A percentile compares a stretch with the other conserved stretches of the same genome.
phyloP scores from a whole-genome alignment of 2,113 vertebrate species.

The Pollachius pollachius region DNA sequence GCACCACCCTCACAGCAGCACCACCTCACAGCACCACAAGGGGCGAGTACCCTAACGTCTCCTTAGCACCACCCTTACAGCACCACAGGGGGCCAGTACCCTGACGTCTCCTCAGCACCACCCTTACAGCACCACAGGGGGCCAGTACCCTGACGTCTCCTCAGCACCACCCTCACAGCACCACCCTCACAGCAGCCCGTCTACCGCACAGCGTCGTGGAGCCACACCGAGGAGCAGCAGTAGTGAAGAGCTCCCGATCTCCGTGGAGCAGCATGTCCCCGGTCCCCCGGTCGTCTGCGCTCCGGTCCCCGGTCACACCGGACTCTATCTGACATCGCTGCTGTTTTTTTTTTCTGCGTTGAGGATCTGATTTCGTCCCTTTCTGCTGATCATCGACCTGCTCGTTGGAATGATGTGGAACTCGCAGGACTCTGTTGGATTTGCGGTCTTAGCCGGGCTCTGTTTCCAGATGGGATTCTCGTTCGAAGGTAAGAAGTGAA shows the following conservation, averaged over 20 bases:
- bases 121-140: not conserved
- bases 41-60: too few species aligned
- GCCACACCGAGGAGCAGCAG: constrained; percentile 5
- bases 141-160: too few species aligned
- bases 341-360: constrained; percentile 14
- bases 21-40: too few species aligned
- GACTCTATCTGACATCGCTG: constrained; percentile 52
- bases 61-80: too few species aligned
- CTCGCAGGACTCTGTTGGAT: constrained; percentile 76
- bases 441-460: constrained; percentile 72
- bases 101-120: too few species aligned
- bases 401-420: constrained; percentile 74
- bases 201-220: constrained; percentile 4
- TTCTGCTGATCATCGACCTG: constrained; percentile 36
- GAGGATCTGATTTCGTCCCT: constrained; percentile 29
- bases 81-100: too few species aligned
- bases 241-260: too few species aligned
- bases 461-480: constrained; percentile 74
- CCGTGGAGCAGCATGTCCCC: constrained; percentile 38
- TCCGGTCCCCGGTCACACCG: constrained; percentile 24
- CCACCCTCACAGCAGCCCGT: constrained; percentile 35
- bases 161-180: not conserved
- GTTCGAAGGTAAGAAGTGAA: constrained; percentile 69
- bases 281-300: not conserved
- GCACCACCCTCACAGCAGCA: too few species aligned